phyloP scores from a whole-genome alignment of 2,888 invertebrate genomes.

The Epirrita christyi region DNA sequence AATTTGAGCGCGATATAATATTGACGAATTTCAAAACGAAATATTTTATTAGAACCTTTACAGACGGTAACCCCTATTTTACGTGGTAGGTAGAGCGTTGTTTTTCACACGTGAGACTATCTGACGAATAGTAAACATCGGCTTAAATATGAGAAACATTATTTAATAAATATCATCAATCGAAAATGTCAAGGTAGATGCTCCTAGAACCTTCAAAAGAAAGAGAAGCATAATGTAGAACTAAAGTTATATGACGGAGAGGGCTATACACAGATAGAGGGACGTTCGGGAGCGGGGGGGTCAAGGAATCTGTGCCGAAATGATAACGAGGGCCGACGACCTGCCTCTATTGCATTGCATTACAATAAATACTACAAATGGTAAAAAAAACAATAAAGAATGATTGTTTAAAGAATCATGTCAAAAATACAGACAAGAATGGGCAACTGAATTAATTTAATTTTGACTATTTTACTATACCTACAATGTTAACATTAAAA shows the following conservation, averaged over 20 bases:
- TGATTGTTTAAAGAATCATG: not conserved
- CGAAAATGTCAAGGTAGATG: too few relatives aligned
- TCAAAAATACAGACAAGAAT: not conserved
- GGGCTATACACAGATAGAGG: constrained; percentile 40
- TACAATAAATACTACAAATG: constrained; percentile 45
- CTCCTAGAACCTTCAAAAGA: constrained; percentile 10
- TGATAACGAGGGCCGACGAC: constrained; percentile 79
- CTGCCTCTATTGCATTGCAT: constrained; percentile 44
- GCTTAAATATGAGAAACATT: too few relatives aligned
- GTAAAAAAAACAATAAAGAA: constrained; percentile 43
- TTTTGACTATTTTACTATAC: too few relatives aligned
- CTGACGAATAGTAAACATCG: too few relatives aligned
- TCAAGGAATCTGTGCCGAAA: constrained; percentile 82
- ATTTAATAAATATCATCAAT: too few relatives aligned
- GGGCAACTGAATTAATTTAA: too few relatives aligned
- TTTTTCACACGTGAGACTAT: too few relatives aligned
- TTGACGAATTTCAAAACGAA: not conserved
- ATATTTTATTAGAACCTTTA: too few relatives aligned
- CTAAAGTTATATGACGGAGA: constrained; percentile 30
- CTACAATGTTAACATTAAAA: too few relatives aligned
- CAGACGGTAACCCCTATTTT: too few relatives aligned
- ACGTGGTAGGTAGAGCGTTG: too few relatives aligned
- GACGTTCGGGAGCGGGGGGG: constrained; percentile 52
- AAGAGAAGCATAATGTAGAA: constrained; percentile 13
- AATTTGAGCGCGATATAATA: too few relatives aligned